These are phyloP conservation scores for Lathamus discolor DNA, from an alignment of 2,113 vertebrate genomes.

Conservation along the genomic window DNA sequence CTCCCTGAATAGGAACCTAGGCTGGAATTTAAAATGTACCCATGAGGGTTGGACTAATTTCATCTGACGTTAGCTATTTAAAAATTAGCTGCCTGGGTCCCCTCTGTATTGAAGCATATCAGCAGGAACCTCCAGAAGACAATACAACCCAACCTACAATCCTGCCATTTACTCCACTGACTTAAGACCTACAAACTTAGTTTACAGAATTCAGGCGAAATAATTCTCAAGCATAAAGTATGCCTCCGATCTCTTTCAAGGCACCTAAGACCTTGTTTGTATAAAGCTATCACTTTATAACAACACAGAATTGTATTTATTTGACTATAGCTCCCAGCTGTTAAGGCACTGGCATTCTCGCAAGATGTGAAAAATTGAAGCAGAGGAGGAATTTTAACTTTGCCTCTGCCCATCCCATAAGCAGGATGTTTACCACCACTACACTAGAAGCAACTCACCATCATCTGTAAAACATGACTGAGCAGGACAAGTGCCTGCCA, in stretches of 20 bases:
- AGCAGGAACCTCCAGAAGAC: background rate
- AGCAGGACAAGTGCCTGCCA: background rate
- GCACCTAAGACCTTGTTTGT: background rate
- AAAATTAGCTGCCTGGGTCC: background rate
- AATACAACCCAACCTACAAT: background rate
- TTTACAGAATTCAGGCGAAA: background rate
- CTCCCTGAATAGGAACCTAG: background rate
- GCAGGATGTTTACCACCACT: background rate
- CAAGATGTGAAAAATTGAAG: background rate
- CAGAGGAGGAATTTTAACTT: background rate
- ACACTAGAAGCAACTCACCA: background rate
- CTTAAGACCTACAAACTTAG: background rate
- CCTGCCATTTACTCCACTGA: background rate
- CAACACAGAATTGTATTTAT: background rate
- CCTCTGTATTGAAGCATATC: background rate
- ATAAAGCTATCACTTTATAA: background rate
- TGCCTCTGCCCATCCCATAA: background rate
- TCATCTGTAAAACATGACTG: background rate
- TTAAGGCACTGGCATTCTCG: rapidly evolving
- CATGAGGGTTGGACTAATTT: background rate
- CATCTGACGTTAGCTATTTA: background rate
- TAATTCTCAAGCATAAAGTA: background rate
- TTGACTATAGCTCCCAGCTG: rapidly evolving
- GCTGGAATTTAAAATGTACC: background rate
- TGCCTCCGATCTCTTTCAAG: background rate